These are phyloP conservation scores for Sebastes vulpes DNA, from an alignment of 2,797 vertebrate species.

Conservation along the genomic window DNA sequence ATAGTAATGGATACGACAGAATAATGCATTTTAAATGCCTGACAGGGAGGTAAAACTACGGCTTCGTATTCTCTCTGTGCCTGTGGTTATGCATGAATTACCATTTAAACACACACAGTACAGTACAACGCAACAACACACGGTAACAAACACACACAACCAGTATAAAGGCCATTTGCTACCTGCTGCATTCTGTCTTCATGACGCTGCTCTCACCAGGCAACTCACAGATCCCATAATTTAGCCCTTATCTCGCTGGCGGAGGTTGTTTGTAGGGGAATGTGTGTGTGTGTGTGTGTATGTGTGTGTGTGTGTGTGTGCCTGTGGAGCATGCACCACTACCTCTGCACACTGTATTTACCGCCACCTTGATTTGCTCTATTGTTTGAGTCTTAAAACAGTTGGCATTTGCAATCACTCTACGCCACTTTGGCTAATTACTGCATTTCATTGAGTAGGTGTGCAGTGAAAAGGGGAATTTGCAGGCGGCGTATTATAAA, in stretches of 20 bases:
- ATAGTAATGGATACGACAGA: constrained; percentile 28
- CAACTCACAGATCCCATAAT: constrained; percentile 70
- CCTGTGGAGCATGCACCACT: not conserved
- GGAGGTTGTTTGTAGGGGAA: constrained; percentile 73
- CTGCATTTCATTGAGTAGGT: constrained; percentile 50
- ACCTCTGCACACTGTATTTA: constrained; percentile 10
- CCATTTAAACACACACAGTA: constrained; percentile 40
- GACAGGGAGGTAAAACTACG: not conserved
- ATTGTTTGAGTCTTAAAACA: constrained; percentile 63
- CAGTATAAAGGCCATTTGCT: constrained; percentile 63
- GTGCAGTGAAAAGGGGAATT: constrained; percentile 28
- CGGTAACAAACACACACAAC: constrained; percentile 18
- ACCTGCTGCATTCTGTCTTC: constrained; percentile 58
- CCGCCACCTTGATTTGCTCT: constrained; percentile 49
- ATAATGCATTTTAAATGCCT: constrained; percentile 39
- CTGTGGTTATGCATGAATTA: constrained; percentile 41
- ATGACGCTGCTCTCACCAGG: constrained; percentile 56
- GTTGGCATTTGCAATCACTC: constrained; percentile 59
- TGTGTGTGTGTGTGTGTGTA: constrained; percentile 1
- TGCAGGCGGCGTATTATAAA: constrained; percentile 40
- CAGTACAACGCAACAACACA: not conserved
- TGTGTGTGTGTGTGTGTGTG: not conserved
- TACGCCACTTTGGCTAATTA: constrained; percentile 57
- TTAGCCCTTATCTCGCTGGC: constrained; percentile 66
- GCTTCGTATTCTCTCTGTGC: constrained; percentile 13